Evolutionary conservation across 1,140 invertebrate genomes (phyloP).

Genomic region (Hydropsyche tenuis): DNA sequence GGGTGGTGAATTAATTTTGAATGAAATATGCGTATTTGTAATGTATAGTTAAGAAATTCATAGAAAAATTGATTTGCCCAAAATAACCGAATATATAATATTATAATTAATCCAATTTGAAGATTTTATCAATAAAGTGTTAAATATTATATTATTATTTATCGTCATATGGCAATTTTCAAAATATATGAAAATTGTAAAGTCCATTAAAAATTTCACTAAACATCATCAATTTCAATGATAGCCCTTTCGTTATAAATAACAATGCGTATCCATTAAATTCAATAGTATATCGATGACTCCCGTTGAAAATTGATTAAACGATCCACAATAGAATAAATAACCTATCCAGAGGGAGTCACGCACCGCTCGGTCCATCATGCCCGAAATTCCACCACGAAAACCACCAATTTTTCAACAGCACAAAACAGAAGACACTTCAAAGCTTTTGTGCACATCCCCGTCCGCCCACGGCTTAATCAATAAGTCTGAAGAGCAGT

Average conservation of each 20-base stretch:
- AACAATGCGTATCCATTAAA: neutral
- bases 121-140: no score
- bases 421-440: no score
- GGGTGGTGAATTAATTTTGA: conserved; percentile 9
- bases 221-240: neutral
- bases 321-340: neutral
- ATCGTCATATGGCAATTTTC: no score
- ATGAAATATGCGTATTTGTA: neutral
- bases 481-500: conserved; percentile 7
- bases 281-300: neutral
- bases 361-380: neutral
- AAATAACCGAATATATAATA: no score
- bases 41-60: neutral
- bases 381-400: no score
- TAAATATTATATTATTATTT: no score
- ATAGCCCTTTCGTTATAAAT: neutral
- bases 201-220: neutral
- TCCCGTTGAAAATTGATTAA: conserved; percentile 22
- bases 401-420: no score
- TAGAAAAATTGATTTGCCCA: no score
- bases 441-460: no score
- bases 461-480: conserved; percentile 15
- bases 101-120: no score
- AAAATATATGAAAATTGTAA: no score
- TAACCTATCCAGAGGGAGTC: neutral